Conservation (phyloP, 2,113 vertebrate species). For the Delphinapterus leucas region DNA sequence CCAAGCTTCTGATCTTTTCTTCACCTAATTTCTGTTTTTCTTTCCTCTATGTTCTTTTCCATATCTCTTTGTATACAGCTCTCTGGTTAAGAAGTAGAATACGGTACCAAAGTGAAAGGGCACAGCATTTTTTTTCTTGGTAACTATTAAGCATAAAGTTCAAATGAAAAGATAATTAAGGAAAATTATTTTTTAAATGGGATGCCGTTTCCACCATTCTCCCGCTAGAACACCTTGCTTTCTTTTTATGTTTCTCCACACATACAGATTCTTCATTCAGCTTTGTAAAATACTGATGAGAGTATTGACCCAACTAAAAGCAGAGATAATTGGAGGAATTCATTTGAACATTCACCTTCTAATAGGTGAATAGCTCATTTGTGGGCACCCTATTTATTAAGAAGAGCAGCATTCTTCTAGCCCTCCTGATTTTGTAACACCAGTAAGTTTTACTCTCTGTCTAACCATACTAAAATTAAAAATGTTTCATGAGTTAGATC, state of each 20-base stretch:
- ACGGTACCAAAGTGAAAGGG: background rate
- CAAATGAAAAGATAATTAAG: background rate
- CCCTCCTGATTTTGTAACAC: constrained; percentile 4
- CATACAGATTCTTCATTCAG: background rate
- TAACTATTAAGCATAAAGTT: background rate
- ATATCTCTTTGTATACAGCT: background rate
- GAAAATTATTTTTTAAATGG: background rate
- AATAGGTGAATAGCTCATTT: background rate
- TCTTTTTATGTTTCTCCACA: background rate
- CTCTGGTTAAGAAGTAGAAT: background rate
- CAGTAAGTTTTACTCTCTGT: background rate
- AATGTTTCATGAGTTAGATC: constrained; percentile 76
- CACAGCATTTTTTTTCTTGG: background rate
- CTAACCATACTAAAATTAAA: constrained; percentile 55
- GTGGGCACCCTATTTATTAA: background rate
- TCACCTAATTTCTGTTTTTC: background rate
- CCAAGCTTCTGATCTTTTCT: background rate
- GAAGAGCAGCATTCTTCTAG: background rate
- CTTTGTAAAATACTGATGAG: constrained; percentile 35
- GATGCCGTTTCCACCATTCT: background rate
- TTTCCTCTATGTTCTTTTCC: background rate
- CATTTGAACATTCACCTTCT: background rate
- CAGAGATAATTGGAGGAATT: constrained; percentile 1
- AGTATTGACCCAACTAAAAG: background rate
- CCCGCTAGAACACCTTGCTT: background rate